Evolutionary conservation across 2,888 invertebrate species (phyloP).

Genomic region (Sinotaia quadrata): DNA sequence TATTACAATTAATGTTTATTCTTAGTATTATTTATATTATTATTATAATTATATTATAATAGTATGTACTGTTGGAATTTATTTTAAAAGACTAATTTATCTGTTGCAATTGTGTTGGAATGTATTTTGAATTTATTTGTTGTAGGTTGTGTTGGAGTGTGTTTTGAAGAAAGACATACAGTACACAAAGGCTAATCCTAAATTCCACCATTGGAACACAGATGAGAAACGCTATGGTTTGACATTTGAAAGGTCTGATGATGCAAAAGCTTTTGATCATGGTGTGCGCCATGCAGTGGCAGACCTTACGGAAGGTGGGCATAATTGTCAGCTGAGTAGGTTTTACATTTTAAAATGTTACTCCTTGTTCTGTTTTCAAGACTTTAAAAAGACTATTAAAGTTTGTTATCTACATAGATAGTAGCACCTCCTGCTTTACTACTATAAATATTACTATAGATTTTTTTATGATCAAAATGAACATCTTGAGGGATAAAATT

Average conservation of each 20-base stretch:
- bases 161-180: slow-evolving; percentile 95
- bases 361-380: neutral
- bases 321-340: neutral
- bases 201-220: slow-evolving; percentile 98
- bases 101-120: too few species aligned
- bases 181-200: slow-evolving; percentile 97
- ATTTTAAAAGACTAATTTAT: too few species aligned
- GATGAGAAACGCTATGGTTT: slow-evolving; percentile 95
- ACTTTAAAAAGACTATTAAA: neutral
- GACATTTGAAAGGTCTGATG: slow-evolving; percentile 94
- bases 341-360: neutral
- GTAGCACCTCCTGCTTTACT: neutral
- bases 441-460: too few species aligned
- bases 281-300: slow-evolving; percentile 91
- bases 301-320: slow-evolving; percentile 90
- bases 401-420: neutral
- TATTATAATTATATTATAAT: too few species aligned
- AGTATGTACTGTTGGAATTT: too few species aligned
- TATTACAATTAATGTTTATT: too few species aligned
- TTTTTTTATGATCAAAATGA: too few species aligned
- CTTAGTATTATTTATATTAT: too few species aligned
- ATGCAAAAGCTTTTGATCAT: slow-evolving; percentile 93
- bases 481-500: too few species aligned
- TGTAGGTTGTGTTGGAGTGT: slow-evolving; percentile 92
- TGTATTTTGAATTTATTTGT: slow-evolving; percentile 33